phyloP scores from a whole-genome alignment of 2,113 vertebrate genomes.

The Lynx canadensis region DNA sequence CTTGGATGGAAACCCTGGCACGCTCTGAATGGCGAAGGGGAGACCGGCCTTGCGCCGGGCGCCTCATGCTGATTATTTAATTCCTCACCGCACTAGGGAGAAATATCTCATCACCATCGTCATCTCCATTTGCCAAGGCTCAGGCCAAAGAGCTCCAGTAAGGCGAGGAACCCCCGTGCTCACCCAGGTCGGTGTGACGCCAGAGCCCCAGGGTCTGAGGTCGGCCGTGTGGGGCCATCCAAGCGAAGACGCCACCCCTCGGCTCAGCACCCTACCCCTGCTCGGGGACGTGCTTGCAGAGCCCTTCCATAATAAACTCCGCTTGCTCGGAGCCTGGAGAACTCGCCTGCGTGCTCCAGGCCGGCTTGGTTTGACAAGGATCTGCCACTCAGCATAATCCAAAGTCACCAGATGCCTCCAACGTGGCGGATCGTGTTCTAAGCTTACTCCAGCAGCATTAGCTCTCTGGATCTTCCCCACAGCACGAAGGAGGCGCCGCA shows the following conservation, averaged over 20 bases:
- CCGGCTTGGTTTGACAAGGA: neutral
- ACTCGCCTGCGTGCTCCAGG: neutral
- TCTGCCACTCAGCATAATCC: neutral
- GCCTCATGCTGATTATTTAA: fast-evolving
- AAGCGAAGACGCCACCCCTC: neutral
- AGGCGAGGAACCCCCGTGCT: neutral
- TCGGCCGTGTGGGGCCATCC: neutral
- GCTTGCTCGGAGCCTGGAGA: neutral
- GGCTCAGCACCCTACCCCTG: neutral
- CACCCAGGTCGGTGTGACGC: neutral
- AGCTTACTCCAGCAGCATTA: neutral
- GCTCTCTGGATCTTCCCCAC: neutral
- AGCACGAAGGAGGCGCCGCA: neutral
- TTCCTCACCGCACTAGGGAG: too few species aligned
- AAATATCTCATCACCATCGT: neutral
- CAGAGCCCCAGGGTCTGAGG: neutral
- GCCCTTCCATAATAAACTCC: neutral
- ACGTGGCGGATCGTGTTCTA: fast-evolving
- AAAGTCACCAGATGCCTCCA: neutral
- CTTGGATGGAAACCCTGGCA: neutral
- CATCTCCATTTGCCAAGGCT: neutral
- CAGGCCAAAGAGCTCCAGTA: neutral
- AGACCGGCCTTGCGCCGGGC: fast-evolving
- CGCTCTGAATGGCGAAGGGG: fast-evolving
- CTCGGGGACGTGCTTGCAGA: fast-evolving